A percentile compares a stretch with the other conserved stretches of the same genome.
phyloP scores from a whole-genome alignment of 1,140 invertebrate genomes.

The Trypoxylus dichotomus region DNA sequence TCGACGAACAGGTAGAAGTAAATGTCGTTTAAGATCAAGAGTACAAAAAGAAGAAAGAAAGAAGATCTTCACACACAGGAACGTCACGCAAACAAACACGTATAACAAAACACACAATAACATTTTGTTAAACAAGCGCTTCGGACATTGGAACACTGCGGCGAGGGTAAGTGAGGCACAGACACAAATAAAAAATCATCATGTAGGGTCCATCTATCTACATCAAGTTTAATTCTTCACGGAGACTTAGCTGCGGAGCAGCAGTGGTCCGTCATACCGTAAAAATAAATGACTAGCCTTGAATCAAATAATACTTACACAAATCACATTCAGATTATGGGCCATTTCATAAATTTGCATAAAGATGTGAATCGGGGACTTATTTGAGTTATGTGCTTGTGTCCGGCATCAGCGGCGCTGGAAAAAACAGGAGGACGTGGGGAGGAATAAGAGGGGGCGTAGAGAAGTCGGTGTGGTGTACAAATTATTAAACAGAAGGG shows the following conservation, averaged over 20 bases:
- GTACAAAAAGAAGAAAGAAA: no score
- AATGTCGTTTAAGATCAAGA: background rate
- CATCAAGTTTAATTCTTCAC: constrained; percentile 29
- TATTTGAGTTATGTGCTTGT: constrained; percentile 34
- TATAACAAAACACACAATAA: background rate
- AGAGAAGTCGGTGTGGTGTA: no score
- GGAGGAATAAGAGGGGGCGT: background rate
- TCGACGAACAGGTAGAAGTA: background rate
- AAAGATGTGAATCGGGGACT: constrained; percentile 34
- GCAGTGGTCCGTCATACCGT: constrained; percentile 18
- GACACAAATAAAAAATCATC: constrained; percentile 6
- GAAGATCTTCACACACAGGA: background rate
- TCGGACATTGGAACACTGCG: background rate
- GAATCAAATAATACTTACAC: constrained; percentile 30
- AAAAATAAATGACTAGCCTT: constrained; percentile 18
- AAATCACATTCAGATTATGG: constrained; percentile 32
- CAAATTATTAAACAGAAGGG: no score
- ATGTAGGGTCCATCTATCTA: constrained; percentile 17
- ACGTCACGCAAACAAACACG: background rate
- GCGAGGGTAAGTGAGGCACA: background rate
- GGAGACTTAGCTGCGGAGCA: constrained; percentile 10
- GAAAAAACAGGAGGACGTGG: background rate
- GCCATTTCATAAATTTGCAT: constrained; percentile 35
- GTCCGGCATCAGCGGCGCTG: background rate
- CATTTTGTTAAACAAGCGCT: background rate